Conservation (phyloP, 2,113 vertebrate genomes). For the Micronycteris hirsuta region DNA sequence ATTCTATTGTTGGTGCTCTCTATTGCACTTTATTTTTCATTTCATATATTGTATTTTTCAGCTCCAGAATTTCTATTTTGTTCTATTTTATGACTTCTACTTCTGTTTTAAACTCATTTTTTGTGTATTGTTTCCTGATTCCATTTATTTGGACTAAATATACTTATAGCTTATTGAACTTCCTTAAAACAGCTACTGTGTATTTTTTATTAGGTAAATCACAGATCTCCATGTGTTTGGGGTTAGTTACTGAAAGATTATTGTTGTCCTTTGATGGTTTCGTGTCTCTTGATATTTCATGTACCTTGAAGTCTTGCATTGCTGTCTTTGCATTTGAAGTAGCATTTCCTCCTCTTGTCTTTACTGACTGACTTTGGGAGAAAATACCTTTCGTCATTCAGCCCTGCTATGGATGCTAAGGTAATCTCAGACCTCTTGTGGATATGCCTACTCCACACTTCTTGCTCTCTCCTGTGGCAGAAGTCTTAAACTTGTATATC, state of each 20-base stretch:
- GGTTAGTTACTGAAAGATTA: not conserved
- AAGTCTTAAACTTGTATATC: not conserved
- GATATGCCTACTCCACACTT: not conserved
- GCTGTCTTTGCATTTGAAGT: not conserved
- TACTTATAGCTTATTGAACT: not conserved
- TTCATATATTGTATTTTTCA: not conserved
- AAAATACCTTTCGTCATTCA: not conserved
- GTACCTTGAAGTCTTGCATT: not conserved
- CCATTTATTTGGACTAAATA: too few species aligned
- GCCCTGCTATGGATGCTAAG: not conserved
- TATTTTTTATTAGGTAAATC: not conserved
- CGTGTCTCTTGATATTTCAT: not conserved
- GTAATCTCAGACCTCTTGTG: not conserved
- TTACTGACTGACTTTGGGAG: not conserved
- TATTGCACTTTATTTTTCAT: not conserved
- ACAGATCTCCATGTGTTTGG: not conserved
- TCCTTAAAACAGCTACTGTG: not conserved
- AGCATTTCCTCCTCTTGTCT: not conserved
- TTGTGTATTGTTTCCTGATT: not conserved
- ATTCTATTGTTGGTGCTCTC: not conserved
- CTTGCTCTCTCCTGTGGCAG: not conserved
- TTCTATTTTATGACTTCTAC: not conserved
- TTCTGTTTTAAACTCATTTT: not conserved
- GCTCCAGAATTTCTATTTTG: not conserved
- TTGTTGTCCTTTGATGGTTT: not conserved